A percentile compares a stretch with the other conserved stretches of the same genome.
Conservation (phyloP, 1,140 invertebrate species). For the Pseudomyrmex pallidus region DNA sequence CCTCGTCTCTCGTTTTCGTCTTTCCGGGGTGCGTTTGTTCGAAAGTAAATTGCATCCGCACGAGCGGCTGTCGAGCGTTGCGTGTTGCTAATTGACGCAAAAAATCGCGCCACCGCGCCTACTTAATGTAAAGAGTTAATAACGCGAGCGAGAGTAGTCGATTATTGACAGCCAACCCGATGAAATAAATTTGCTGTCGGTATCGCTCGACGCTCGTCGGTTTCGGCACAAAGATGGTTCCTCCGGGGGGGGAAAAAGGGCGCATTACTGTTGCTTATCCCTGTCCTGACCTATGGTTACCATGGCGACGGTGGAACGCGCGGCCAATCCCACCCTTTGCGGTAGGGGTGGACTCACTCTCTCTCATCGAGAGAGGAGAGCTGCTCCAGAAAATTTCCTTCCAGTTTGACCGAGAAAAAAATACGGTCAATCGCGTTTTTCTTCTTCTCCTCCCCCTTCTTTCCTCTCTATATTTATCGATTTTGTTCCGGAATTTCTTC, state of each 20-base stretch:
- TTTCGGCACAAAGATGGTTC: conserved; percentile 76
- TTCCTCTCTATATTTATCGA: conserved; percentile 13
- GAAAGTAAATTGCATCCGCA: conserved; percentile 29
- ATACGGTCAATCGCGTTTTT: conserved; percentile 41
- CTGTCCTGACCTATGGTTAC: conserved; percentile 75
- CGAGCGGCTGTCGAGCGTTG: neutral
- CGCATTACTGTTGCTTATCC: conserved; percentile 75
- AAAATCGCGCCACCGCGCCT: conserved; percentile 5
- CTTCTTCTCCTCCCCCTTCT: no score
- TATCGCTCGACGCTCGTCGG: conserved; percentile 48
- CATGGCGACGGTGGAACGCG: conserved; percentile 68
- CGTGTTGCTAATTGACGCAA: conserved; percentile 39
- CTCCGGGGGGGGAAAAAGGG: conserved; percentile 70
- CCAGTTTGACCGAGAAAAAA: conserved; percentile 65
- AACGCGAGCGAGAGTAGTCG: neutral
- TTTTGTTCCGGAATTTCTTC: conserved; percentile 7
- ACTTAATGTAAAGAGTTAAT: conserved; percentile 8
- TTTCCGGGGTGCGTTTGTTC: conserved; percentile 33
- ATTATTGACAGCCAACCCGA: conserved; percentile 3
- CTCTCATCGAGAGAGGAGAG: conserved; percentile 1
- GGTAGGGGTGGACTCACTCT: conserved; percentile 65
- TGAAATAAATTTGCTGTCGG: conserved; percentile 38
- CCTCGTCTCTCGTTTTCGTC: neutral
- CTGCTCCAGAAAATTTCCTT: conserved; percentile 70
- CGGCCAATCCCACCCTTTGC: conserved; percentile 72